Evolutionary conservation across 2,888 invertebrate genomes (phyloP).

Genomic region (Myopa tessellatipennis): DNA sequence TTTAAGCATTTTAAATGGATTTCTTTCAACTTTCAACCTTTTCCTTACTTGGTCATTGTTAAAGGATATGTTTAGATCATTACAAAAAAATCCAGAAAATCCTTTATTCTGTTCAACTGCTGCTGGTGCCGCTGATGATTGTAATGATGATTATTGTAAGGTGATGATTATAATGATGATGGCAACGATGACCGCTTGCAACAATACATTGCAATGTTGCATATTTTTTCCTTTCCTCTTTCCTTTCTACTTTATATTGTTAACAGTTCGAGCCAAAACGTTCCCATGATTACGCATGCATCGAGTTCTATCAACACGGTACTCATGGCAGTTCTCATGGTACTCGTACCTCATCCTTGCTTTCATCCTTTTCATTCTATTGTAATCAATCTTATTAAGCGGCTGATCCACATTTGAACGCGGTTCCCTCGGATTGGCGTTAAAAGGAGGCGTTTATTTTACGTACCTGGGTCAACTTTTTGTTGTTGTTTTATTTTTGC

Average conservation of each 20-base stretch:
- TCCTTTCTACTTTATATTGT: neutral
- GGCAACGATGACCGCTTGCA: neutral
- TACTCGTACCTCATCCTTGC: neutral
- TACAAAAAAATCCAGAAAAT: neutral
- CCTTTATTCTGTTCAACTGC: too few relatives aligned
- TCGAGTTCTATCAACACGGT: neutral
- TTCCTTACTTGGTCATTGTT: neutral
- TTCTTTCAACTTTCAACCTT: constrained; percentile 1
- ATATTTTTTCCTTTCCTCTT: constrained; percentile 25
- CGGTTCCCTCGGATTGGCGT: neutral
- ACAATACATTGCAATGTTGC: constrained; percentile 38
- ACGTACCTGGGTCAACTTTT: constrained; percentile 1
- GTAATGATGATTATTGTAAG: constrained; percentile 4
- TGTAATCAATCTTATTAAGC: constrained; percentile 36
- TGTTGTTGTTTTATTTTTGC: neutral
- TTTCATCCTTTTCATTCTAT: constrained; percentile 18
- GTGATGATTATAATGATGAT: constrained; percentile 4
- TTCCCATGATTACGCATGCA: constrained; percentile 39
- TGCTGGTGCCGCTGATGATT: too few relatives aligned
- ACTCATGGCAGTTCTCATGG: too few relatives aligned
- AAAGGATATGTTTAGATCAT: constrained; percentile 2
- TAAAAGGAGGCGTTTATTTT: constrained; percentile 18
- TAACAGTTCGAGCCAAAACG: neutral
- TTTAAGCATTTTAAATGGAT: neutral
- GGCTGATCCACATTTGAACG: constrained; percentile 44